phyloP scores from a whole-genome alignment of 2,113 vertebrate species.

The Delphinapterus leucas region DNA sequence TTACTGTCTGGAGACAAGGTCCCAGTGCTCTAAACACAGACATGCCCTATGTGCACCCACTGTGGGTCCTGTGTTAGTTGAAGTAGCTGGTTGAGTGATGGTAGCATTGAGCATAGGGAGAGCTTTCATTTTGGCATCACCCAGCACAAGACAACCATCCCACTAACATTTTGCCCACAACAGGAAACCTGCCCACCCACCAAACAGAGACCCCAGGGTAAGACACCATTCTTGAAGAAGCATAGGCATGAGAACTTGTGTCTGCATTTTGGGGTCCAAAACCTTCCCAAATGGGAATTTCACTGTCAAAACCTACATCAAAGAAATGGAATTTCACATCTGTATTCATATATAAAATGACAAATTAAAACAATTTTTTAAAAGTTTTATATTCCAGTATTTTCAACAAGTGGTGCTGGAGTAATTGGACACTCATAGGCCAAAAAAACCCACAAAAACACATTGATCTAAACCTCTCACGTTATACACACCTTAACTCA shows the following conservation, averaged over 20 bases:
- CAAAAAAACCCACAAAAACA: not conserved
- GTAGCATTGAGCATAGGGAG: not conserved
- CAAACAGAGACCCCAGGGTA: not conserved
- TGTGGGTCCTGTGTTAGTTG: not conserved
- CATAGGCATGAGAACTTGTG: not conserved
- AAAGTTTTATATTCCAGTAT: not conserved
- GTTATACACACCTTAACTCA: not conserved
- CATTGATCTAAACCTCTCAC: not conserved
- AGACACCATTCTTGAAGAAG: not conserved
- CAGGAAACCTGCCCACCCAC: not conserved
- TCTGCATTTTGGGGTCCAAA: not conserved
- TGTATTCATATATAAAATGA: not conserved
- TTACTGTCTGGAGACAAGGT: not conserved
- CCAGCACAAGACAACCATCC: not conserved
- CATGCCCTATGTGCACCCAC: rapidly evolving
- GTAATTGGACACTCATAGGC: not conserved
- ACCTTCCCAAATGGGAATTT: not conserved
- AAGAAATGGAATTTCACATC: not conserved
- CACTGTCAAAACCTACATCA: not conserved
- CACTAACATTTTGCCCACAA: not conserved
- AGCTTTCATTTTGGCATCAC: not conserved
- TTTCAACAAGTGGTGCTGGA: not conserved
- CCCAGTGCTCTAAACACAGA: not conserved
- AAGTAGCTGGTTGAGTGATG: not conserved
- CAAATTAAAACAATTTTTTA: not conserved